Conservation (phyloP, 1,140 invertebrate species). For the Harpegnathos saltator region DNA sequence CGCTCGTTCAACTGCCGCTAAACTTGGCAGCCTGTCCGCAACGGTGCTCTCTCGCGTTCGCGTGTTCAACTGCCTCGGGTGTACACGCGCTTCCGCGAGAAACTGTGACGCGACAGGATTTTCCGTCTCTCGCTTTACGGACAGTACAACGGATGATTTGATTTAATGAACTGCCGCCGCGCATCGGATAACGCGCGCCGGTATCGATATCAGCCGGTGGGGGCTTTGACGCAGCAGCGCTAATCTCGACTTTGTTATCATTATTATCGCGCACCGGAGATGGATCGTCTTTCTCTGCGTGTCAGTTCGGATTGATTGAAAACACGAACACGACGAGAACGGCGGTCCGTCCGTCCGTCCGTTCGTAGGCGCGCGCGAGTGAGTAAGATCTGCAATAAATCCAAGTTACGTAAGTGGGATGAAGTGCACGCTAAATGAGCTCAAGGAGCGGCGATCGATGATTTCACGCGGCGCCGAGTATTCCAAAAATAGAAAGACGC, state of each 20-base stretch:
- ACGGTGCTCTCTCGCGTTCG: conserved; percentile 8
- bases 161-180: background rate
- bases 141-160: conserved; percentile 6
- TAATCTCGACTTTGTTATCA: no score
- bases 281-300: no score
- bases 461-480: conserved; percentile 37
- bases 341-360: no score
- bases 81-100: background rate
- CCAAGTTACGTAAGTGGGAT: conserved; percentile 30
- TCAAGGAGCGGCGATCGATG: conserved; percentile 53
- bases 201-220: no score
- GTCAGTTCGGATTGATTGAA: no score
- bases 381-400: conserved; percentile 12
- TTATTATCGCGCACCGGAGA: no score
- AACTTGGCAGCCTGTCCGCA: conserved; percentile 57
- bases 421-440: conserved; percentile 26
- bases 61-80: background rate
- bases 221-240: no score
- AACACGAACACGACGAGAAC: no score
- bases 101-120: conserved; percentile 22
- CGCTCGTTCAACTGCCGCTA: conserved; percentile 44
- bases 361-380: no score
- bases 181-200: no score
- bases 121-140: conserved; percentile 15
- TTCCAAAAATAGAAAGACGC: conserved; percentile 54